Percentiles rank a stretch among this genome's conserved stretches.
phyloP scores from a whole-genome alignment of 2,113 vertebrate genomes.

The Erythrolamprus reginae region DNA sequence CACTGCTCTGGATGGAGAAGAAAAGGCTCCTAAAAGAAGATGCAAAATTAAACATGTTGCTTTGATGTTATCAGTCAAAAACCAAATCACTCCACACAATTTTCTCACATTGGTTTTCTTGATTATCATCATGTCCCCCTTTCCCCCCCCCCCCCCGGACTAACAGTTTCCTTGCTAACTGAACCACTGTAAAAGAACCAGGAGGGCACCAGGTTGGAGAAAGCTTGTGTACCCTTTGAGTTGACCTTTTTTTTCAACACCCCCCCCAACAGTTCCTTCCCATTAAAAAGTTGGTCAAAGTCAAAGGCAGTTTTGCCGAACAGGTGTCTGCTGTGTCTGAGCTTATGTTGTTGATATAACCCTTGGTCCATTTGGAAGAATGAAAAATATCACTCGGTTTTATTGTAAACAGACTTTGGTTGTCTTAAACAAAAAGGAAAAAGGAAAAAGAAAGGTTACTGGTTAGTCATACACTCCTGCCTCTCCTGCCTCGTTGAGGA shows the following conservation, averaged over 20 bases:
- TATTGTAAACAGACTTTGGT: slow-evolving; percentile 76
- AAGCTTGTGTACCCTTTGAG: background rate
- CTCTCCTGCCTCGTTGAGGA: slow-evolving; percentile 6
- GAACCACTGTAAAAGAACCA: background rate
- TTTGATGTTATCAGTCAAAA: background rate
- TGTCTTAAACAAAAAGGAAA: slow-evolving; percentile 66
- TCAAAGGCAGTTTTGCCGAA: slow-evolving; percentile 49
- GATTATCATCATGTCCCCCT: background rate
- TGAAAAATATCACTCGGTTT: slow-evolving; percentile 71
- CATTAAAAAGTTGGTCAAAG: slow-evolving; percentile 32
- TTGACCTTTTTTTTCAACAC: too few species aligned
- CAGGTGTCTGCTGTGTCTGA: slow-evolving; percentile 89
- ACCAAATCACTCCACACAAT: background rate
- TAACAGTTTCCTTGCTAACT: background rate
- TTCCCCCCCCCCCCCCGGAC: too few species aligned
- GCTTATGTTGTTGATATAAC: slow-evolving; percentile 81
- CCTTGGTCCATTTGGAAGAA: slow-evolving; percentile 84
- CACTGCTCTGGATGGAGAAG: background rate
- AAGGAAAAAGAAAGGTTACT: slow-evolving; percentile 73
- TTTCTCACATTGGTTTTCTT: background rate
- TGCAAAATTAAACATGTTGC: background rate
- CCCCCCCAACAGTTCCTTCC: background rate
- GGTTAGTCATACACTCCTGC: slow-evolving; percentile 67
- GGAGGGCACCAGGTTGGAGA: background rate
- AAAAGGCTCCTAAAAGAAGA: background rate